phyloP scores from a whole-genome alignment of 2,797 vertebrate genomes.

The Hyperoplus immaculatus region DNA sequence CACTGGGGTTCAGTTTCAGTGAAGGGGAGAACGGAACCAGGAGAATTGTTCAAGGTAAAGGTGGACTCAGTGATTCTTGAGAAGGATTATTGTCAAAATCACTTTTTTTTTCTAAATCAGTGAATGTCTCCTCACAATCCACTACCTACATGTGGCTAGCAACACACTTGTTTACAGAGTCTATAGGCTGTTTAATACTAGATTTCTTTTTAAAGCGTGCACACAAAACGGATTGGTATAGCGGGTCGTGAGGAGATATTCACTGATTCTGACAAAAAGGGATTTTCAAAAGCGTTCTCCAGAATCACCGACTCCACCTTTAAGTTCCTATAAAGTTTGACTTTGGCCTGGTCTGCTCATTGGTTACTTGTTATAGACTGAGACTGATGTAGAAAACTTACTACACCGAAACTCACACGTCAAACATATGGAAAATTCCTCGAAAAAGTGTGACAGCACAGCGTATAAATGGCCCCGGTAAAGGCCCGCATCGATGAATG shows the following conservation, averaged over 20 bases:
- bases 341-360: slow-evolving; percentile 55
- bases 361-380: slow-evolving; percentile 40
- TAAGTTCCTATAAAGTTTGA: slow-evolving; percentile 69
- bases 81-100: no score
- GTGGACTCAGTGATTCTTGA: no score
- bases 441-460: slow-evolving; percentile 72
- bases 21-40: slow-evolving; percentile 63
- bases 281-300: no score
- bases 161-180: no score
- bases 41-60: slow-evolving; percentile 50
- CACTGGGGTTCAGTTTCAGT: slow-evolving; percentile 46
- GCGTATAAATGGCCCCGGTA: slow-evolving; percentile 50
- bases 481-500: slow-evolving; percentile 48
- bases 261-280: no score
- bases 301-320: slow-evolving; percentile 16
- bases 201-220: no score
- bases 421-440: slow-evolving; percentile 76
- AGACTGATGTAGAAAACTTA: slow-evolving; percentile 17
- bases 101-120: no score
- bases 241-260: no score
- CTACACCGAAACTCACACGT: slow-evolving; percentile 49
- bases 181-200: no score
- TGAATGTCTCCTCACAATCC: no score
- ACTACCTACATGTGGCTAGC: no score
- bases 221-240: no score